Conservation (phyloP, 2,888 invertebrate genomes). For the Melanophora roralis region DNA sequence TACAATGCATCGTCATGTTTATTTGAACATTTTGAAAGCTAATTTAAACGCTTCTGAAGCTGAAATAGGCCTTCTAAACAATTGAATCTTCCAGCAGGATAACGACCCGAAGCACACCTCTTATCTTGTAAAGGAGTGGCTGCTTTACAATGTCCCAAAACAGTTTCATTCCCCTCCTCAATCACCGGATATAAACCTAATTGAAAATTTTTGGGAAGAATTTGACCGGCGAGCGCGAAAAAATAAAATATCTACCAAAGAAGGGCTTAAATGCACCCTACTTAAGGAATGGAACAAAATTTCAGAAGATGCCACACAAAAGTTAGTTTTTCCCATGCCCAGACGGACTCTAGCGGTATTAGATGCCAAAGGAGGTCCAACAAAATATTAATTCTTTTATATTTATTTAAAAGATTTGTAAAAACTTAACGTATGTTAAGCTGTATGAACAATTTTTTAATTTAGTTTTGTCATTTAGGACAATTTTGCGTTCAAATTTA, state of each 20-base stretch:
- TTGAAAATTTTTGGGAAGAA: too few species aligned
- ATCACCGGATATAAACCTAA: too few species aligned
- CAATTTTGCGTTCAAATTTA: too few species aligned
- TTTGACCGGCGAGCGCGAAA: too few species aligned
- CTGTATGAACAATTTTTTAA: too few species aligned
- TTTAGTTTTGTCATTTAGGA: too few species aligned
- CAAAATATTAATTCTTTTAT: background rate
- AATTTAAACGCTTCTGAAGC: constrained; percentile 2
- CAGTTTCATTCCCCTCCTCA: background rate
- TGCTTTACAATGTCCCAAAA: constrained; percentile 15
- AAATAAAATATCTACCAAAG: too few species aligned
- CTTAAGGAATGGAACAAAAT: background rate
- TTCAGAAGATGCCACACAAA: too few species aligned
- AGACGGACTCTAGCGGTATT: background rate
- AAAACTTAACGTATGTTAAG: too few species aligned
- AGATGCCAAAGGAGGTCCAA: background rate
- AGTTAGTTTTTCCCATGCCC: background rate
- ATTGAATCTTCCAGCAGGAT: too few species aligned
- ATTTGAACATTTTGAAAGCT: constrained; percentile 4
- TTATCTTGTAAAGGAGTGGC: constrained; percentile 4
- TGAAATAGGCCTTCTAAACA: background rate
- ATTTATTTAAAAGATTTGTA: too few species aligned
- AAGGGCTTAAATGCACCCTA: background rate
- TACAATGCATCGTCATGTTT: background rate
- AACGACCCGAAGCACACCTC: too few species aligned